Conservation (phyloP, 2,113 vertebrate genomes). For the Sitta europaea region DNA sequence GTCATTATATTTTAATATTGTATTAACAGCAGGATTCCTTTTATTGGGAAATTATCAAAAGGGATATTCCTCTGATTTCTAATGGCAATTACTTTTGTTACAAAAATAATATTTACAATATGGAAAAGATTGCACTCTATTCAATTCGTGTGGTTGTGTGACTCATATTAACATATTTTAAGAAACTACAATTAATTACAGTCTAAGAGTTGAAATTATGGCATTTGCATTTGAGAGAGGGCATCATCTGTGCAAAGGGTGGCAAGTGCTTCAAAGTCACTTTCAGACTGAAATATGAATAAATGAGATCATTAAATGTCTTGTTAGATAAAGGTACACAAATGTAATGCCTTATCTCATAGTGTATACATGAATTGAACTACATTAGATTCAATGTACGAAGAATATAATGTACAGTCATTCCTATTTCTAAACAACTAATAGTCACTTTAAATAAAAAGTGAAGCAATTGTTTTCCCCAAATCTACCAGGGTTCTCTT, state of each 20-base stretch:
- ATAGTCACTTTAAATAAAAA: background rate
- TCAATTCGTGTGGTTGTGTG: background rate
- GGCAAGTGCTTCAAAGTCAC: background rate
- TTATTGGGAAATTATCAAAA: background rate
- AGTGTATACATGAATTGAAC: background rate
- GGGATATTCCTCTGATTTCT: background rate
- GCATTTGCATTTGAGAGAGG: background rate
- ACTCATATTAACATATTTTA: constrained; percentile 9
- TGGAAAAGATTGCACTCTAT: background rate
- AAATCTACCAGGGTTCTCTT: background rate
- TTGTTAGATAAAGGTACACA: background rate
- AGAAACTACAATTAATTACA: background rate
- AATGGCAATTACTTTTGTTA: background rate
- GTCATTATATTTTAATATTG: background rate
- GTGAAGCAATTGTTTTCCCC: background rate
- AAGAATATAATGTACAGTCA: background rate
- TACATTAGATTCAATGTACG: background rate
- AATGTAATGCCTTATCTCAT: background rate
- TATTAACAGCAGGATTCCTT: background rate
- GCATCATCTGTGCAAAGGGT: background rate
- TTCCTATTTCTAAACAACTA: background rate
- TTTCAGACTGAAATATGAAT: background rate
- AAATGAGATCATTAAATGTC: background rate
- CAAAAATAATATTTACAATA: background rate
- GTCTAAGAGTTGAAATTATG: background rate